These are phyloP conservation scores for Corticium candelabrum DNA, from an alignment of 37 sponge, comb jelly and placozoan species.

Conservation along the genomic window DNA sequence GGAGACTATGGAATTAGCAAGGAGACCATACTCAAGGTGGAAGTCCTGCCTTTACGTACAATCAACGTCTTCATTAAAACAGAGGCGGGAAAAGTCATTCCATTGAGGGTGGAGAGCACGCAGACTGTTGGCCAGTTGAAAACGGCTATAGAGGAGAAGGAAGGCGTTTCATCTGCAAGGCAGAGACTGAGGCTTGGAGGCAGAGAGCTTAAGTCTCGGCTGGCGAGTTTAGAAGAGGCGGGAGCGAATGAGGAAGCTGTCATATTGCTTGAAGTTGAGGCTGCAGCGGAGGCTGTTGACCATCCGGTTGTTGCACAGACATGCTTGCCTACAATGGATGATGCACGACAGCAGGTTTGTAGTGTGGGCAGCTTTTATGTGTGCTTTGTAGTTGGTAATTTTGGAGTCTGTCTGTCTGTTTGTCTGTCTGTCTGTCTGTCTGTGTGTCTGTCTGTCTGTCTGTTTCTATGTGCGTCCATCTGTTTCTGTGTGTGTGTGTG, in stretches of 20 bases:
- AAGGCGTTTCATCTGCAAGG: neutral
- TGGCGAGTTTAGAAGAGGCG: neutral
- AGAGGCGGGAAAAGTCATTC: neutral
- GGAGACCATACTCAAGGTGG: slow-evolving; percentile 2
- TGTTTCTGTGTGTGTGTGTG: no score
- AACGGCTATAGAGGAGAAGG: neutral
- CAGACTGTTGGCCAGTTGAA: neutral
- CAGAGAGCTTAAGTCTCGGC: neutral
- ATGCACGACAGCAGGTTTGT: neutral
- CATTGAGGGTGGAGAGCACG: slow-evolving; percentile 6
- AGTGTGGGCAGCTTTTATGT: neutral
- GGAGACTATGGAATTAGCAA: slow-evolving; percentile 1
- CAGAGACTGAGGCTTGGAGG: neutral
- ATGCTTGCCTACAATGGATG: neutral
- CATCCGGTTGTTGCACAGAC: neutral
- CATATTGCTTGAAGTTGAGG: neutral
- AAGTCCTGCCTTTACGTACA: neutral
- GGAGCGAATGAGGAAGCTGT: neutral
- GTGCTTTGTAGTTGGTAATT: no score
- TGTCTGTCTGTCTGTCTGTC: no score
- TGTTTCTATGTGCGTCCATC: no score
- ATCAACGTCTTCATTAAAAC: neutral
- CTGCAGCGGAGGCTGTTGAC: neutral
- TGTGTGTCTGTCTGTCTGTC: neutral
- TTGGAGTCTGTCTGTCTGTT: no score